Evolutionary conservation across 2,888 invertebrate genomes (phyloP).

Genomic region (Danaus chrysippus): DNA sequence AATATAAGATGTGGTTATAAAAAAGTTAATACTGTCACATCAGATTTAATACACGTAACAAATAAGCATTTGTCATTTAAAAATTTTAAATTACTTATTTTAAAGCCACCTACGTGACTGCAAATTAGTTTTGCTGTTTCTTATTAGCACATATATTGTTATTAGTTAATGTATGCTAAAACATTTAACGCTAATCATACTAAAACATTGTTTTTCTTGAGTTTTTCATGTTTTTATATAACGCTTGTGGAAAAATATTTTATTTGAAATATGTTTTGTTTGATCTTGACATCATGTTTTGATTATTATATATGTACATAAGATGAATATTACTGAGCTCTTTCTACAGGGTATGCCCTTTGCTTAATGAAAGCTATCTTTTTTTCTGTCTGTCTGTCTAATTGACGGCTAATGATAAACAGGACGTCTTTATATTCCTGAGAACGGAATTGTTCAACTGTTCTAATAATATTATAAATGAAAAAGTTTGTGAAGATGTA

Average conservation of each 20-base stretch:
- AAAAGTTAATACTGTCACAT: too few species aligned
- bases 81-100: neutral
- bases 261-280: too few species aligned
- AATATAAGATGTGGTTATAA: too few species aligned
- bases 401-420: neutral
- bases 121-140: conserved; percentile 5
- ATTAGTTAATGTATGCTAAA: neutral
- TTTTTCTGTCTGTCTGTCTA: neutral
- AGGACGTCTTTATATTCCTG: neutral
- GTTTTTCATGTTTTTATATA: too few species aligned
- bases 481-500: too few species aligned
- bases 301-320: too few species aligned
- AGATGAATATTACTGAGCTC: too few species aligned
- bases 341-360: neutral
- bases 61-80: neutral
- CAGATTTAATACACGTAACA: neutral
- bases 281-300: too few species aligned
- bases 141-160: neutral
- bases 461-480: too few species aligned
- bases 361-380: too few species aligned
- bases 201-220: neutral
- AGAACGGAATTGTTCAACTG: too few species aligned
- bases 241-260: too few species aligned
- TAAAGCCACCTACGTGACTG: conserved; percentile 6
- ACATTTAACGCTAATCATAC: conserved; percentile 1